phyloP scores from a whole-genome alignment of 1,140 invertebrate species.

The Lepidurus packardi region DNA sequence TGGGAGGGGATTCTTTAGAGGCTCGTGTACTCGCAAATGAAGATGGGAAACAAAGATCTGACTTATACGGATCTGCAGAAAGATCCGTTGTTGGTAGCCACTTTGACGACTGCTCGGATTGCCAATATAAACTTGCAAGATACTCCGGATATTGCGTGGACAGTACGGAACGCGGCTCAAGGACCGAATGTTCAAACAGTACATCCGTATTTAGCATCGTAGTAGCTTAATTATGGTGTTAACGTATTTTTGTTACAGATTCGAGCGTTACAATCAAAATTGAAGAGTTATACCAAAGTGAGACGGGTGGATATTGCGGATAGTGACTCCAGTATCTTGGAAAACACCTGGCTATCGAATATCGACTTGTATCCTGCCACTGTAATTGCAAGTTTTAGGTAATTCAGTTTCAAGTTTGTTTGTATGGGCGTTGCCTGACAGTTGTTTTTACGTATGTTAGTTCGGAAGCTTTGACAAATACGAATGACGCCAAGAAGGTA shows the following conservation, averaged over 20 bases:
- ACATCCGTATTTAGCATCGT: neutral
- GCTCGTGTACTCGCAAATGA: conserved; percentile 13
- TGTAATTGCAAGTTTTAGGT: conserved; percentile 28
- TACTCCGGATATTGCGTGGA: neutral
- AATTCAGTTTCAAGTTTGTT: neutral
- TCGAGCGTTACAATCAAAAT: neutral
- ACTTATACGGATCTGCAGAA: conserved; percentile 23
- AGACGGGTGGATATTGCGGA: conserved; percentile 25
- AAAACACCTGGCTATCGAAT: conserved; percentile 30
- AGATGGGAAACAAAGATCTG: neutral
- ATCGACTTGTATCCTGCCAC: conserved; percentile 32
- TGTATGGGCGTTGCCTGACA: neutral
- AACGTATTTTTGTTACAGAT: neutral
- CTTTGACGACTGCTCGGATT: conserved; percentile 11
- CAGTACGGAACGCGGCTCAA: conserved; percentile 23
- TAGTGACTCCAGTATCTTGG: conserved; percentile 22
- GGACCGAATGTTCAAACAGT: conserved; percentile 29
- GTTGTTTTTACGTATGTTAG: neutral
- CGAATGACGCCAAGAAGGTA: neutral
- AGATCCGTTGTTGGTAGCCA: conserved; percentile 26
- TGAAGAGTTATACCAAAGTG: conserved; percentile 23
- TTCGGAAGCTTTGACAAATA: neutral
- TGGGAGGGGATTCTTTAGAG: neutral
- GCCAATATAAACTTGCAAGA: conserved; percentile 25
- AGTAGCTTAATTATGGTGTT: neutral